Percentiles rank a stretch among this genome's conserved stretches.
Conservation (phyloP, 2,113 vertebrate genomes). For the Pardalotus punctatus region DNA sequence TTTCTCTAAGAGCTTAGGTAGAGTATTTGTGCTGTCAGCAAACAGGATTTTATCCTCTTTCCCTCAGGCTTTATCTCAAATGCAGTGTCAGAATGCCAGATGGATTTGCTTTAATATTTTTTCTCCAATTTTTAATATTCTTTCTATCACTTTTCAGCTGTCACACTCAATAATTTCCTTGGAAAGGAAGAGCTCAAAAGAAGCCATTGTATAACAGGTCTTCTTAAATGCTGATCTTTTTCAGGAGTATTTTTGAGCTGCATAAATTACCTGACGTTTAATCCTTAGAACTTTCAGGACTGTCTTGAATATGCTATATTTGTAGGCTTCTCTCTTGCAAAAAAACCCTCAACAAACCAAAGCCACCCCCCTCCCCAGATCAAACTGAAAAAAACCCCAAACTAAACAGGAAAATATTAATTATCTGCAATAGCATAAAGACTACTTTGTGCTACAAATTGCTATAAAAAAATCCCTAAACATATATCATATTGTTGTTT, state of each 20-base stretch:
- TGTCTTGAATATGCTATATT: neutral
- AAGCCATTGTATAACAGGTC: neutral
- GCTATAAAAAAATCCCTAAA: accelerated
- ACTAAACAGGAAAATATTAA: neutral
- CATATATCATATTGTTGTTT: neutral
- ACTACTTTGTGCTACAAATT: neutral
- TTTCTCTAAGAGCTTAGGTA: conserved; percentile 29
- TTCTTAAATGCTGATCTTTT: neutral
- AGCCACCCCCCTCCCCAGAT: accelerated
- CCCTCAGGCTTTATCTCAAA: conserved; percentile 40
- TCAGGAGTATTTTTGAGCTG: neutral
- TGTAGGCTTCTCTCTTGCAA: neutral
- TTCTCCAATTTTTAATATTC: conserved; percentile 56
- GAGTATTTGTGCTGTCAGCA: conserved; percentile 53
- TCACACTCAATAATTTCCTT: neutral
- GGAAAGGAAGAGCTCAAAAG: neutral
- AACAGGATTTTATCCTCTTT: conserved; percentile 39
- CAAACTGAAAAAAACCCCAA: neutral
- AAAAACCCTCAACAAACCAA: neutral
- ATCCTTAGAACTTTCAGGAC: neutral
- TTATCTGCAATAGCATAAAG: neutral
- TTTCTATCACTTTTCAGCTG: conserved; percentile 39
- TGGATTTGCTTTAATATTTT: conserved; percentile 26
- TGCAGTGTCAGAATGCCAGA: conserved; percentile 24
- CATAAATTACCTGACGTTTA: neutral